Evolutionary conservation across 2,797 vertebrate genomes (phyloP).

Genomic region (Phalanger gymnotis): DNA sequence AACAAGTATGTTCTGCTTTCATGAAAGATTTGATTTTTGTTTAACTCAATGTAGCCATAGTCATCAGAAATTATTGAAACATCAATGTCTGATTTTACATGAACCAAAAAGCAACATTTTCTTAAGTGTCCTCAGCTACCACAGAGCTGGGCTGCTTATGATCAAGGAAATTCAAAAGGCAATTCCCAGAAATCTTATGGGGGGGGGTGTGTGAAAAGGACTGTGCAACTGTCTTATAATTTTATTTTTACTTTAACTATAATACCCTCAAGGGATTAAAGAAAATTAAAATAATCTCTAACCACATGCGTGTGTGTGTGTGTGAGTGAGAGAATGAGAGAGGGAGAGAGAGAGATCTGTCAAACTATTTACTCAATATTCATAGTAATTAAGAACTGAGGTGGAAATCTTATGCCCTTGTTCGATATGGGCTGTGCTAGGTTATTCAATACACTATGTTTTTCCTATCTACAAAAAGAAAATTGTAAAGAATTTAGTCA

Average conservation of each 20-base stretch:
- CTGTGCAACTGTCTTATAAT: background rate
- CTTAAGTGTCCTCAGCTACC: background rate
- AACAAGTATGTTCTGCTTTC: background rate
- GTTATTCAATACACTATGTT: background rate
- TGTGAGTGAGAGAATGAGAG: background rate
- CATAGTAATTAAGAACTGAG: background rate
- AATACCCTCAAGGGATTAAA: slow-evolving; percentile 48
- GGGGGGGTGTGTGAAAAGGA: background rate
- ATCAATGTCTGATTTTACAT: background rate
- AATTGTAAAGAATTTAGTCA: background rate
- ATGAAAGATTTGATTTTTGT: too few relatives aligned
- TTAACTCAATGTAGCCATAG: background rate
- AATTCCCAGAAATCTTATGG: background rate
- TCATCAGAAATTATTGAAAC: background rate
- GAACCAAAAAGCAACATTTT: background rate
- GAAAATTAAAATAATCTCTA: slow-evolving; percentile 65
- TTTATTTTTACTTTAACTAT: slow-evolving; percentile 71
- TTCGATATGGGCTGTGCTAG: background rate
- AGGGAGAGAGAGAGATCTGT: background rate
- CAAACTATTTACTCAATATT: background rate
- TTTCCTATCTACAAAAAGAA: slow-evolving; percentile 48
- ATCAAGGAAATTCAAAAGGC: slow-evolving; percentile 8
- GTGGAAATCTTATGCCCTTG: slow-evolving; percentile 43
- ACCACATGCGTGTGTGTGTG: background rate
- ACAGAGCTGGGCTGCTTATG: background rate